Percentiles rank a stretch among this genome's conserved stretches.
Conservation (phyloP, 1,140 invertebrate species). For the Acromyrmex charruanus region DNA sequence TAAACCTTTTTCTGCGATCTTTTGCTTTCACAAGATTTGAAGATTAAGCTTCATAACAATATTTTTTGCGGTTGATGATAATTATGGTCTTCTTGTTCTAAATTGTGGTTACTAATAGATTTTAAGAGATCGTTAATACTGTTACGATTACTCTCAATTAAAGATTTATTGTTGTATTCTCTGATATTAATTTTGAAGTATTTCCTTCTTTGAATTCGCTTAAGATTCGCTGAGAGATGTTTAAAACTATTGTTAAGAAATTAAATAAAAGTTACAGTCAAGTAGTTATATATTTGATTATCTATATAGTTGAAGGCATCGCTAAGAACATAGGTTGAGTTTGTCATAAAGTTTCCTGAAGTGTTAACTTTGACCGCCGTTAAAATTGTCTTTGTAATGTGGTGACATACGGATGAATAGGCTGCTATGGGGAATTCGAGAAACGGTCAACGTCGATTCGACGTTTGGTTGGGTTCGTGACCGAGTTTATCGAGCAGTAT, state of each 20-base stretch:
- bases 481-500: constrained; percentile 65
- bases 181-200: not conserved
- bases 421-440: constrained; percentile 10
- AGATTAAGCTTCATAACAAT: not conserved
- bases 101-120: constrained; percentile 1
- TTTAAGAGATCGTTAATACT: not conserved
- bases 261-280: not conserved
- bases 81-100: not conserved
- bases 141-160: not conserved
- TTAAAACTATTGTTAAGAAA: not conserved
- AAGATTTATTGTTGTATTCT: not conserved
- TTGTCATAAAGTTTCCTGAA: constrained; percentile 10
- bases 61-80: not conserved
- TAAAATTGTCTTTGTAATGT: constrained; percentile 57
- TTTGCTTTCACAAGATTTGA: not conserved
- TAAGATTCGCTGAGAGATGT: not conserved
- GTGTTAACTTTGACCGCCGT: constrained; percentile 40
- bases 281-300: not conserved
- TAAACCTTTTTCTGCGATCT: constrained; percentile 5
- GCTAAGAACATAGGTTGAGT: constrained; percentile 8
- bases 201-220: not conserved
- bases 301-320: not conserved
- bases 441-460: constrained; percentile 51
- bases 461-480: constrained; percentile 57
- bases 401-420: constrained; percentile 22